A percentile compares a stretch with the other conserved stretches of the same genome.
Evolutionary conservation across 2,113 vertebrate species (phyloP).

Genomic region (Syngnathus floridae): DNA sequence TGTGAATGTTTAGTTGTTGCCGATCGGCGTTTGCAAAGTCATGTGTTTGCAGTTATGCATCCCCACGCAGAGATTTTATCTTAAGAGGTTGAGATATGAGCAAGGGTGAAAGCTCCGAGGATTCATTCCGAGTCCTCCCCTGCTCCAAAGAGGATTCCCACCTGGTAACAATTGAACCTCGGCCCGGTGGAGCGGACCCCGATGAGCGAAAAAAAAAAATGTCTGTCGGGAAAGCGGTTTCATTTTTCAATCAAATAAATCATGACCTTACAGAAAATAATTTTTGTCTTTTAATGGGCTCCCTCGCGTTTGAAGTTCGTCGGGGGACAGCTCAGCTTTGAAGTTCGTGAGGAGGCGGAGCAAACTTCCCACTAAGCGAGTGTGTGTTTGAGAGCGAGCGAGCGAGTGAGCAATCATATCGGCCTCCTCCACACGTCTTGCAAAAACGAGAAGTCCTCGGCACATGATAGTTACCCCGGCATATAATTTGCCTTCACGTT

Average conservation of each 20-base stretch:
- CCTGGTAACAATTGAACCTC: constrained; percentile 64
- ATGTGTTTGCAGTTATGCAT: constrained; percentile 16
- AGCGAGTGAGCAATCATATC: constrained; percentile 24
- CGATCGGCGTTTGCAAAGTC: not conserved
- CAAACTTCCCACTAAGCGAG: constrained; percentile 13
- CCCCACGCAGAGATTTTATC: constrained; percentile 8
- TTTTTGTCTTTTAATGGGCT: constrained; percentile 68
- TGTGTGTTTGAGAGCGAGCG: constrained; percentile 13
- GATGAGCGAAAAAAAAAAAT: constrained; percentile 59
- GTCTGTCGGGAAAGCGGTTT: constrained; percentile 69
- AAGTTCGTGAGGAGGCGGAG: constrained; percentile 46
- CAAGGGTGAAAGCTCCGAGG: constrained; percentile 17
- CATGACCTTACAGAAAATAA: constrained; percentile 69
- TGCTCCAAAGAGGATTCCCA: constrained; percentile 57
- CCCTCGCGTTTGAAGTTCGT: constrained; percentile 66
- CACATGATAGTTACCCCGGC: not conserved
- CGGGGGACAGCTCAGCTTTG: constrained; percentile 58
- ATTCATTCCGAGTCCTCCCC: constrained; percentile 19
- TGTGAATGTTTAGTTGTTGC: not conserved
- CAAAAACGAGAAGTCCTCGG: constrained; percentile 6
- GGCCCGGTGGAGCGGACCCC: constrained; percentile 52
- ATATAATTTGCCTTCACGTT: constrained; percentile 3
- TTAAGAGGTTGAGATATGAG: constrained; percentile 26
- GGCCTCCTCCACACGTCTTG: constrained; percentile 12
- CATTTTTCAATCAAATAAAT: constrained; percentile 77